These are phyloP conservation scores for Zeus faber DNA, from an alignment of 2,113 vertebrate species.

Conservation along the genomic window DNA sequence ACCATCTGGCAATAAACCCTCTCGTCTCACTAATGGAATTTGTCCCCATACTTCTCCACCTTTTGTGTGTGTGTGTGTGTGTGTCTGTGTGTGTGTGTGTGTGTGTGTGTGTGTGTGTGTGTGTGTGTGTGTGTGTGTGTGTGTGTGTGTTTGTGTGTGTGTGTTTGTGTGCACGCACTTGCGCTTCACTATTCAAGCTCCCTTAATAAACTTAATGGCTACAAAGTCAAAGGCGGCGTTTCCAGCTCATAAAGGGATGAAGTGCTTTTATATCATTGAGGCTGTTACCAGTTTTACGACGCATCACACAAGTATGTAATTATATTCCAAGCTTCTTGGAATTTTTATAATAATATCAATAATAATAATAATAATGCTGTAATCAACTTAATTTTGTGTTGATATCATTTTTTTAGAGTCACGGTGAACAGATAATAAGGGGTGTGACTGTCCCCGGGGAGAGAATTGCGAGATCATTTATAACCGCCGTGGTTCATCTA, in stretches of 20 bases:
- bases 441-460: slow-evolving; percentile 9
- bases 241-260: slow-evolving; percentile 49
- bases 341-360: too few relatives aligned
- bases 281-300: slow-evolving; percentile 15
- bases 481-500: slow-evolving; percentile 13
- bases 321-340: slow-evolving; percentile 29
- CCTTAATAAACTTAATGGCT: slow-evolving; percentile 67
- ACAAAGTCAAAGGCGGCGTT: slow-evolving; percentile 40
- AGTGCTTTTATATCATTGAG: slow-evolving; percentile 11
- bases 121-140: slow-evolving; percentile 6
- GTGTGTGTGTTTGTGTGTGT: slow-evolving; percentile 5
- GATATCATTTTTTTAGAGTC: too few relatives aligned
- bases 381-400: slow-evolving; percentile 29
- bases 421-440: slow-evolving; percentile 13
- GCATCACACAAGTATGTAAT: slow-evolving; percentile 11
- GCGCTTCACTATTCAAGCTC: slow-evolving; percentile 14
- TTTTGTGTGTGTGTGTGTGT: slow-evolving; percentile 7
- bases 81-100: not conserved
- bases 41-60: slow-evolving; percentile 19
- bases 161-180: not conserved
- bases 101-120: slow-evolving; percentile 7
- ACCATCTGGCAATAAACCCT: slow-evolving; percentile 67
- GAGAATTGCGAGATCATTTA: slow-evolving; percentile 7
- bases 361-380: slow-evolving; percentile 20
- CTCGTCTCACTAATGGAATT: slow-evolving; percentile 61